Evolutionary conservation across 2,888 invertebrate genomes (phyloP), one percentile per base, ranked within the genome.

Genomic region (Pseudococcus longispinus): DNA sequence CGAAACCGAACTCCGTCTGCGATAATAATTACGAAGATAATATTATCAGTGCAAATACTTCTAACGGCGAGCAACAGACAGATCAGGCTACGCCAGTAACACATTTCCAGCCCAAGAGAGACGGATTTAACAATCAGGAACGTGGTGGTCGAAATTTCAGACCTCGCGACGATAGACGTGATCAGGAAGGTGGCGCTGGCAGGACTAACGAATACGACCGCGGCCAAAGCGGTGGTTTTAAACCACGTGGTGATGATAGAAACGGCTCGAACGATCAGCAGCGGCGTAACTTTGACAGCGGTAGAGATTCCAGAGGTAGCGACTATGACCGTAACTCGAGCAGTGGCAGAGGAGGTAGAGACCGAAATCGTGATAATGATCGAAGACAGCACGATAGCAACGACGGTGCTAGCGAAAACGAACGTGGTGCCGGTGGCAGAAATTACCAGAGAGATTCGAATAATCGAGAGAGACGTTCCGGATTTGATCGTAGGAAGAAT

Each of bases 11-110:
- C 42, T 1, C 20, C 9, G 77, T 77, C 15, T 26, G 26, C 32
- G 77, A 77, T 29, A 77, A 77, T 9, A 77, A 80, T 42, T 80
- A 80, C 77, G 77, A 80, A 11, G 42, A 42, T 9, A 80, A 60
- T 60, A 42, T 20, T 2, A 8, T 4, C 26, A 74, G 8, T 2
- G 42, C 15, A n/a, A 11, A 29, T 70, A 32, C 42, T 0, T 37
- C 42, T 42, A 8, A 1, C 11, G 77, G 29, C 15, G 15, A 1
- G 5, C 29, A 29, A 18, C 70, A 15, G 15, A 5, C 37, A 8
- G 23, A 70, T 4, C 29, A 29, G 70, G 18, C 29, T 13, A 23
- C 3, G 11, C 26, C 37, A 8, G 4, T 4, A 9, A 1, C 37
- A 2, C 9, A 37, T 37, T 37, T 18, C 13, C 65, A 3, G 11